Evolutionary conservation across 2,797 vertebrate genomes (phyloP).

Genomic region (Premnoplex brunnescens): DNA sequence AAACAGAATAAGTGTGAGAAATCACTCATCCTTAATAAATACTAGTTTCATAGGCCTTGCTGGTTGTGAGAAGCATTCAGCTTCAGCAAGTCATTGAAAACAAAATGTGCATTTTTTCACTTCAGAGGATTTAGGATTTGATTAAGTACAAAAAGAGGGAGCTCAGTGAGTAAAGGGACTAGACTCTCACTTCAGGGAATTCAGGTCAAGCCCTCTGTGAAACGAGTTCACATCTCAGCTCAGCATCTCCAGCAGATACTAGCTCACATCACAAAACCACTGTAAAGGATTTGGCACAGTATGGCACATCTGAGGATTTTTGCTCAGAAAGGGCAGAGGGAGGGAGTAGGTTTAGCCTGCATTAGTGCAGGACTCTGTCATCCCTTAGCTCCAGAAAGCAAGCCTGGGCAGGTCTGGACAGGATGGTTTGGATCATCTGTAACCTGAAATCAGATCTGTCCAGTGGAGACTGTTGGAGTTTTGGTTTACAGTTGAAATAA

Average conservation of each 20-base stretch:
- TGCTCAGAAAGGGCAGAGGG: not conserved
- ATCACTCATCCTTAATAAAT: conserved; percentile 79
- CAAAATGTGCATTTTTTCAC: conserved; percentile 82
- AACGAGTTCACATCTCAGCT: conserved; percentile 71
- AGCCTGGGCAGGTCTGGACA: not conserved
- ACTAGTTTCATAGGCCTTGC: conserved; percentile 65
- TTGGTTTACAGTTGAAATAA: not conserved
- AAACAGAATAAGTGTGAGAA: conserved; percentile 81
- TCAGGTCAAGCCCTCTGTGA: conserved; percentile 71
- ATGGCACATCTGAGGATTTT: conserved; percentile 28
- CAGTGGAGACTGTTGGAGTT: not conserved
- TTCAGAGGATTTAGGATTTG: conserved; percentile 81
- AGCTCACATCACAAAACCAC: conserved; percentile 75
- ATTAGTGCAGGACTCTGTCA: not conserved
- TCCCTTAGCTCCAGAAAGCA: not conserved
- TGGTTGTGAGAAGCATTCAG: conserved; percentile 71
- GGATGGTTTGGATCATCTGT: not conserved
- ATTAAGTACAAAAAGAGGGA: conserved; percentile 76
- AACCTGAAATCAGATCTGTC: not conserved
- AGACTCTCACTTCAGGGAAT: conserved; percentile 79
- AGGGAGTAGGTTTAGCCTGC: not conserved
- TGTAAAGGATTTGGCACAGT: conserved; percentile 72
- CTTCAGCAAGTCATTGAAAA: conserved; percentile 75
- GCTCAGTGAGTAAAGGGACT: conserved; percentile 70
- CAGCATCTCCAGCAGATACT: conserved; percentile 66